Percentiles rank a stretch among this genome's conserved stretches.
Evolutionary conservation across 2,888 invertebrate species (phyloP).

Genomic region (Eupeodes luniger): DNA sequence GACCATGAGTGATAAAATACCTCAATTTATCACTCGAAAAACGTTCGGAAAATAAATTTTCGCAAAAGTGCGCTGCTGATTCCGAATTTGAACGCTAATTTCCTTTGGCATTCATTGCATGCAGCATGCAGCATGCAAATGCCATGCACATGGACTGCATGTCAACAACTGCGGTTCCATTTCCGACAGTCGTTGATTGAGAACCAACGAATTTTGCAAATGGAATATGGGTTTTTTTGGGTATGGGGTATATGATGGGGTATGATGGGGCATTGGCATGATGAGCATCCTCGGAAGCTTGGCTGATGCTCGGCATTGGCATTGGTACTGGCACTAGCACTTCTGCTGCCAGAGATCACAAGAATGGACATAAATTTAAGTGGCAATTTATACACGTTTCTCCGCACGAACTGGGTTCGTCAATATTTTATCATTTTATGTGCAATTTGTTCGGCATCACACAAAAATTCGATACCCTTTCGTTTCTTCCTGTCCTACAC

Average conservation of each 20-base stretch:
- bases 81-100: slow-evolving; percentile 60
- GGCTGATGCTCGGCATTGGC: neutral
- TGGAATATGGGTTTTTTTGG: slow-evolving; percentile 24
- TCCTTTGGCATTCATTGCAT: slow-evolving; percentile 60
- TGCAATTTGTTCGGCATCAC: slow-evolving; percentile 70
- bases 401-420: slow-evolving; percentile 65
- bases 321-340: neutral
- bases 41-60: slow-evolving; percentile 36
- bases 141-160: slow-evolving; percentile 21
- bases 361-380: slow-evolving; percentile 70
- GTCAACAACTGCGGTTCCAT: slow-evolving; percentile 64
- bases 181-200: slow-evolving; percentile 71
- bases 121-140: slow-evolving; percentile 16
- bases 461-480: slow-evolving; percentile 4
- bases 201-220: slow-evolving; percentile 54
- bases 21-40: slow-evolving; percentile 50
- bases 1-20: slow-evolving; percentile 26
- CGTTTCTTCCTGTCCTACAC: neutral
- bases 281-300: neutral
- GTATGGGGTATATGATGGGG: no score
- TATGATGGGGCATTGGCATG: neutral
- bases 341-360: slow-evolving; percentile 47
- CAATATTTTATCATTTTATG: slow-evolving; percentile 76
- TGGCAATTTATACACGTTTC: slow-evolving; percentile 75
- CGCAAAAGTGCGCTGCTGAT: slow-evolving; percentile 49